These are phyloP conservation scores for Athetis lepigone DNA, from an alignment of 2,888 invertebrate species.

Conservation along the genomic window DNA sequence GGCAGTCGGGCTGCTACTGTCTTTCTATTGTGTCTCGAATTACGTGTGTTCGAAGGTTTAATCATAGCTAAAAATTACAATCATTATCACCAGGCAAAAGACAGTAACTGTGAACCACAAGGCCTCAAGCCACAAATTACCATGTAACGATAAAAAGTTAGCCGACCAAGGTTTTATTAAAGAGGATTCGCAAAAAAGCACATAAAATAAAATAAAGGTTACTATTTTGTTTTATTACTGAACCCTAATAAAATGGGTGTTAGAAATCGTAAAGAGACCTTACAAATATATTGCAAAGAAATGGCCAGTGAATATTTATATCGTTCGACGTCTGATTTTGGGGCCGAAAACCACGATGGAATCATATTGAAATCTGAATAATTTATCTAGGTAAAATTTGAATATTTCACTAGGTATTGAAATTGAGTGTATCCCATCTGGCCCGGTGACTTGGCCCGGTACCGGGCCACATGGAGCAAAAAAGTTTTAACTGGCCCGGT, in stretches of 20 bases:
- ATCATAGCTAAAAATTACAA: too few relatives aligned
- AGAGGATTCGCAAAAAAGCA: neutral
- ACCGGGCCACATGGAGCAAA: too few relatives aligned
- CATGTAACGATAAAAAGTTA: neutral
- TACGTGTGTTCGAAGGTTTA: too few relatives aligned
- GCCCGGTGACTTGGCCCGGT: too few relatives aligned
- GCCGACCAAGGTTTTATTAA: neutral
- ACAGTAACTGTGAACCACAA: neutral
- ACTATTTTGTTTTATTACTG: constrained; percentile 42
- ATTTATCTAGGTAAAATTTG: neutral
- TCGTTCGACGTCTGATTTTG: constrained; percentile 20
- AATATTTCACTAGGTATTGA: constrained; percentile 3
- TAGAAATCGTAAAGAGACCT: constrained; percentile 37
- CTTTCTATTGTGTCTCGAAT: too few relatives aligned
- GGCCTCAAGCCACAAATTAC: neutral
- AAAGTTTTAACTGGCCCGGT: too few relatives aligned
- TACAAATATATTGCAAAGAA: constrained; percentile 12
- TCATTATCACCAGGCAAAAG: neutral
- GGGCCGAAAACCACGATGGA: neutral
- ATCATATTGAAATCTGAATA: neutral
- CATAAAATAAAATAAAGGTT: constrained; percentile 28
- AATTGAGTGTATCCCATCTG: too few relatives aligned
- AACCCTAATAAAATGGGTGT: constrained; percentile 32
- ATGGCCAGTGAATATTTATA: constrained; percentile 19
- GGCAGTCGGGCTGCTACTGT: too few relatives aligned